A percentile compares a stretch with the other conserved stretches of the same genome.
Conservation (phyloP, 2,113 vertebrate genomes). For the Cinclus mexicanus region DNA sequence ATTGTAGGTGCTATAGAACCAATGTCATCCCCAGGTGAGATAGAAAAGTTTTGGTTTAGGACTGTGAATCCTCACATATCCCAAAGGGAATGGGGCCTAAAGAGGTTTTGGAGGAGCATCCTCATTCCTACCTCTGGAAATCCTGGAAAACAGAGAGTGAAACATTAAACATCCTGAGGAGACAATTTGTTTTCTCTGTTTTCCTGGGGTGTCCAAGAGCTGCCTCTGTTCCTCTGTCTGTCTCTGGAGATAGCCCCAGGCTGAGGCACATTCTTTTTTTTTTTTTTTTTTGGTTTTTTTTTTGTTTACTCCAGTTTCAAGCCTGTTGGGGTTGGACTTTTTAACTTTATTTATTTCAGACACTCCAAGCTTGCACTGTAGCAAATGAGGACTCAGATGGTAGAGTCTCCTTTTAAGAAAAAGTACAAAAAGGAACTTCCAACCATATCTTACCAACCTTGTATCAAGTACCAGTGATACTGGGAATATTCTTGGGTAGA, state of each 20-base stretch:
- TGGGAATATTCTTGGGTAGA: background rate
- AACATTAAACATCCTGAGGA: background rate
- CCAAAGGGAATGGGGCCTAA: background rate
- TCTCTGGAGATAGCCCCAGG: background rate
- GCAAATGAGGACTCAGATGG: background rate
- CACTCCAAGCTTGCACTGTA: background rate
- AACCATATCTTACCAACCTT: background rate
- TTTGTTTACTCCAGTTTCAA: background rate
- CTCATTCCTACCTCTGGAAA: background rate
- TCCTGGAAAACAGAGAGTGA: background rate
- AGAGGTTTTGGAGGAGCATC: background rate
- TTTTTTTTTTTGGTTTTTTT: background rate
- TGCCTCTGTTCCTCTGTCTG: background rate
- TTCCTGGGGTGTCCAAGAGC: background rate
- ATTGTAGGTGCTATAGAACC: background rate
- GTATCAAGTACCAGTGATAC: background rate
- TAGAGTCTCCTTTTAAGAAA: background rate
- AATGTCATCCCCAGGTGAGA: background rate
- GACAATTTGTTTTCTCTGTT: background rate
- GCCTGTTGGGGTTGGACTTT: rapidly evolving
- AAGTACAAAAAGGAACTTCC: background rate
- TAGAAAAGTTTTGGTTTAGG: background rate
- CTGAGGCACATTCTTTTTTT: background rate
- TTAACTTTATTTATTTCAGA: background rate
- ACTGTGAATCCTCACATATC: too few species aligned